Conservation (phyloP, 2,797 vertebrate genomes). For the Lepilemur septentrionalis region DNA sequence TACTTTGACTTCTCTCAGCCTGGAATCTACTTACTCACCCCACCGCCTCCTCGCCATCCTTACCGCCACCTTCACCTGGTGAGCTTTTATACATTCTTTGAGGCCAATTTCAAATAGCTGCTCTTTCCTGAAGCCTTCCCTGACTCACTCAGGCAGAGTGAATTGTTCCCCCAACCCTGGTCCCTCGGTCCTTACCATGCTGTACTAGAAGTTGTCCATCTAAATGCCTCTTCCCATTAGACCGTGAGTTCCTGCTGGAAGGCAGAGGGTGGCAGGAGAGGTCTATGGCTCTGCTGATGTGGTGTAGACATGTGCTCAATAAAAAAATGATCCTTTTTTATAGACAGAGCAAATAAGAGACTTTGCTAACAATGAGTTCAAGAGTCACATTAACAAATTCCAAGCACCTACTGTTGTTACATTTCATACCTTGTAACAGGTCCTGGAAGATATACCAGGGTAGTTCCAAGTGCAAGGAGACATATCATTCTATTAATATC, state of each 20-base stretch:
- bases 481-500: background rate
- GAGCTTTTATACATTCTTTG: background rate
- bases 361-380: background rate
- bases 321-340: background rate
- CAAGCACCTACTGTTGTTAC: background rate
- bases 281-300: background rate
- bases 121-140: background rate
- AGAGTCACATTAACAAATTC: background rate
- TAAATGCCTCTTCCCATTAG: background rate
- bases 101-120: background rate
- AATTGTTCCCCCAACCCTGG: background rate
- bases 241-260: background rate
- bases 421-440: background rate
- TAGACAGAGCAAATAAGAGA: background rate
- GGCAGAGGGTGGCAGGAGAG: accelerated
- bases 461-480: background rate
- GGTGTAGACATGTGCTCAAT: background rate
- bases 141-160: background rate
- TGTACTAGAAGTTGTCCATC: background rate
- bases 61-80: background rate
- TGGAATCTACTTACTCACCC: background rate
- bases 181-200: no score
- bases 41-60: background rate
- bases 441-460: background rate
- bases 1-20: background rate